A percentile compares a stretch with the other conserved stretches of the same genome.
Conservation (phyloP, 2,888 invertebrate genomes). For the Linnaemya vulpina region DNA sequence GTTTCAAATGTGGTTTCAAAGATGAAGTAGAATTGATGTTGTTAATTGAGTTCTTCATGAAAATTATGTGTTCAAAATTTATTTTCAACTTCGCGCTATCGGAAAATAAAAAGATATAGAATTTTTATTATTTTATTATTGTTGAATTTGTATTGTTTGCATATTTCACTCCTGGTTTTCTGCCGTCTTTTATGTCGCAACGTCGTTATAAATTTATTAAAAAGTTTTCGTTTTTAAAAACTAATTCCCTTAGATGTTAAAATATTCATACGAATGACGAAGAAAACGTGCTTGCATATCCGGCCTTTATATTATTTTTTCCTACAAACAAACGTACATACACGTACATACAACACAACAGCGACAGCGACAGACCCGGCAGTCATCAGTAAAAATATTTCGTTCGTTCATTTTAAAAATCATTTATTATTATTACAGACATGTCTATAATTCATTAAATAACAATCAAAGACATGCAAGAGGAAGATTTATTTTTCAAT, state of each 20-base stretch:
- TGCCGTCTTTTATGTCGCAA: conserved; percentile 35
- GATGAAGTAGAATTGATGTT: too few species aligned
- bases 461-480: conserved; percentile 29
- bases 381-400: conserved; percentile 37
- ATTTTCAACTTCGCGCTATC: too few species aligned
- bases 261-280: conserved; percentile 14
- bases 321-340: not conserved
- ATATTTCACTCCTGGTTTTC: conserved; percentile 17
- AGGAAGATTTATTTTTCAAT: not conserved
- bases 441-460: conserved; percentile 47
- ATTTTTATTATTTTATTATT: too few species aligned
- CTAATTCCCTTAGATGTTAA: conserved; percentile 53
- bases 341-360: too few species aligned
- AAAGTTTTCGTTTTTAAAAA: conserved; percentile 38
- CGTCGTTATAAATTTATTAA: conserved; percentile 54
- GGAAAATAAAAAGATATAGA: too few species aligned
- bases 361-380: conserved; percentile 20
- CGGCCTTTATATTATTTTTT: conserved; percentile 52
- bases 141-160: conserved; percentile 22
- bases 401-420: conserved; percentile 32
- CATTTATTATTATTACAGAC: conserved; percentile 45
- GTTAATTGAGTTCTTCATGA: too few species aligned
- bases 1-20: too few species aligned
- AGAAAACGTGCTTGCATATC: conserved; percentile 67
- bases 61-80: too few species aligned